phyloP scores from a whole-genome alignment of 2,797 vertebrate species.

The Morelia viridis region DNA sequence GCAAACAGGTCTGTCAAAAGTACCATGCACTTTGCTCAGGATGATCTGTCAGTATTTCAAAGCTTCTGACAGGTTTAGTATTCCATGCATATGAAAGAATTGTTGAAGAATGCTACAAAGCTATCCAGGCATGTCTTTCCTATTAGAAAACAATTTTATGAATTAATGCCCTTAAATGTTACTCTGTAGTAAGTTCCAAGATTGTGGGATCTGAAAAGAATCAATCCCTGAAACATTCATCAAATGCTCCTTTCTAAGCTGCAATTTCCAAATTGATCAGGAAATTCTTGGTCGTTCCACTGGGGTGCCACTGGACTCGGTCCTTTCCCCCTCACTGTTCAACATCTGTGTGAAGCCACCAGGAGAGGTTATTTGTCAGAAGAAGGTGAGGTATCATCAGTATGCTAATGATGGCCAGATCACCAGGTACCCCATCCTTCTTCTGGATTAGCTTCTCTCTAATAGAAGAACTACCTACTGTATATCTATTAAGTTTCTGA shows the following conservation, averaged over 20 bases:
- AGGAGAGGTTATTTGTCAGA: not conserved
- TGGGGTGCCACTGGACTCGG: not conserved
- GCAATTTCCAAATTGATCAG: not conserved
- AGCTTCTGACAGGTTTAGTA: slow-evolving; percentile 76
- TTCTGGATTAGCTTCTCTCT: not conserved
- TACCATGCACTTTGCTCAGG: slow-evolving; percentile 74
- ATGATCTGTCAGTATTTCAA: slow-evolving; percentile 79
- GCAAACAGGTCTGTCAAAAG: slow-evolving; percentile 78
- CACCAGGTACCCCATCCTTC: not conserved
- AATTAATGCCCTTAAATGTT: slow-evolving; percentile 42
- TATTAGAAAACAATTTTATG: slow-evolving; percentile 44
- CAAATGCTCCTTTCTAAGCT: not conserved
- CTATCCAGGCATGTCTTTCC: slow-evolving; percentile 36
- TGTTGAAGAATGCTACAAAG: slow-evolving; percentile 64
- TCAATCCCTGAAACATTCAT: not conserved
- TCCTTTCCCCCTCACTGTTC: not conserved
- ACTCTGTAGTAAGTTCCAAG: slow-evolving; percentile 19
- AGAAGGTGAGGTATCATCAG: not conserved
- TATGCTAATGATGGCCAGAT: not conserved
- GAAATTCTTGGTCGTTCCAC: not conserved
- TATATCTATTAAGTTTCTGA: not conserved
- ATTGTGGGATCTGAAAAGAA: slow-evolving; percentile 12
- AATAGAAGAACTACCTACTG: not conserved
- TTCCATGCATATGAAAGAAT: slow-evolving; percentile 72
- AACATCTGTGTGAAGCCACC: not conserved